These are phyloP conservation scores for Luidia sarsii DNA, from an alignment of 53 echinoderm and acorn worm genomes.

Conservation along the genomic window DNA sequence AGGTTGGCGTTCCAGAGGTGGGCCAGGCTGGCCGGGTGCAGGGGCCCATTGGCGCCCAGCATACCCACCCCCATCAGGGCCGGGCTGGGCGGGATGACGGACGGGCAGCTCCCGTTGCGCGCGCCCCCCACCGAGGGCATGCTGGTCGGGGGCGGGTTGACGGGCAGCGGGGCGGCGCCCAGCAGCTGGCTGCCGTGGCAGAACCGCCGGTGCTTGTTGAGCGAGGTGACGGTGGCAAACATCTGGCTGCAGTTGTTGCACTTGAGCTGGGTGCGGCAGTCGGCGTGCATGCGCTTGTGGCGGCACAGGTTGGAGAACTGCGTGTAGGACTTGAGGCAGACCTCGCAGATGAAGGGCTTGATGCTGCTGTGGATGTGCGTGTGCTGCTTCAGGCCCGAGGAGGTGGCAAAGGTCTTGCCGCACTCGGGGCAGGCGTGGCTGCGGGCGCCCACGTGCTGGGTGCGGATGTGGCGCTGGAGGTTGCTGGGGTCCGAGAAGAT, in stretches of 20 bases:
- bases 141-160: constrained; percentile 9
- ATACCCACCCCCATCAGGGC: constrained; percentile 55
- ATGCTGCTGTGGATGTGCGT: constrained; percentile 99
- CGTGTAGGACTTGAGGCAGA: constrained; percentile 97
- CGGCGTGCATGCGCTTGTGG: constrained; percentile 97
- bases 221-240: constrained; percentile 90
- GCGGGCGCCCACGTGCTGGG: constrained; percentile 92
- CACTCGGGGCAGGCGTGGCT: constrained; percentile 97
- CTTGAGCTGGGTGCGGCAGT: constrained; percentile 95
- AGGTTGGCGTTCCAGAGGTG: constrained; percentile 92
- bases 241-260: constrained; percentile 92
- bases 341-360: constrained; percentile 97
- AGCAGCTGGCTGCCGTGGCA: constrained; percentile 89
- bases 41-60: constrained; percentile 61
- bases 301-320: constrained; percentile 98
- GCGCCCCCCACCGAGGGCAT: constrained; percentile 21
- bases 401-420: constrained; percentile 95
- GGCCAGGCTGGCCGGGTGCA: constrained; percentile 85
- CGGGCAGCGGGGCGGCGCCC: constrained; percentile 76
- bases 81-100: constrained; percentile 38
- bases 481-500: constrained; percentile 96
- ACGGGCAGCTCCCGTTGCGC: constrained; percentile 30
- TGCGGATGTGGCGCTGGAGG: constrained; percentile 94
- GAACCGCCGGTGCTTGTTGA: constrained; percentile 97
- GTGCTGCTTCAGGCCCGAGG: constrained; percentile 94